Percentiles rank a stretch among this genome's conserved stretches.
Evolutionary conservation across 2,113 vertebrate genomes (phyloP).

Genomic region (Tor tambroides): DNA sequence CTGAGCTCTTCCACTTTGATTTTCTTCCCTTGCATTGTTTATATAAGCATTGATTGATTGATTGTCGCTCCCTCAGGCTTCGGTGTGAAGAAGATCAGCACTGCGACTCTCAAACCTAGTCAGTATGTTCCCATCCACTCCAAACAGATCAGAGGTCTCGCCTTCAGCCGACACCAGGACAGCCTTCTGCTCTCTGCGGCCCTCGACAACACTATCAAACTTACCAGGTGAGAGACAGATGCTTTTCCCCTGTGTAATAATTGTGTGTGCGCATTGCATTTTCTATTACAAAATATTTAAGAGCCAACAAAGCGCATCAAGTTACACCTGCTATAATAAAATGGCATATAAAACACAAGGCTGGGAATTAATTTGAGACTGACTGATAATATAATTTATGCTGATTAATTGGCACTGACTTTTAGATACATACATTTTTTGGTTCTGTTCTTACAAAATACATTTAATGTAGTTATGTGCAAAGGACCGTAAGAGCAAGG

Average conservation of each 20-base stretch:
- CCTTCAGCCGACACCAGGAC: conserved; percentile 82
- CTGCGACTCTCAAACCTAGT: conserved; percentile 86
- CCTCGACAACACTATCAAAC: conserved; percentile 89
- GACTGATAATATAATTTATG: no score
- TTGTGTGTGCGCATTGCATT: no score
- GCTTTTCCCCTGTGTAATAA: background rate
- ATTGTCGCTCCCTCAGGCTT: conserved; percentile 77
- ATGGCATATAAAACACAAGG: no score
- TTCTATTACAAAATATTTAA: no score
- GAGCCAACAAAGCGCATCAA: no score
- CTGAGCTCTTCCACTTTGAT: background rate
- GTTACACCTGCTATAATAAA: no score
- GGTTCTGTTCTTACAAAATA: no score
- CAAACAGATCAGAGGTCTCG: conserved; percentile 91
- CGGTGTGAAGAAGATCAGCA: conserved; percentile 94
- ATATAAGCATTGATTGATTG: background rate
- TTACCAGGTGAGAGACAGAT: conserved; percentile 84
- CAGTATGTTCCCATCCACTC: conserved; percentile 94
- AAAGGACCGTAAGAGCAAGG: no score
- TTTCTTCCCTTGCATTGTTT: background rate
- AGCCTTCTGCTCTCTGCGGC: conserved; percentile 91
- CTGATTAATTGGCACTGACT: no score
- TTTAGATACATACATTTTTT: no score
- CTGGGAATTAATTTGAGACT: no score
- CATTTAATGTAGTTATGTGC: no score